phyloP scores from a whole-genome alignment of 2,888 invertebrate species.

The Meghimatium bilineatum region DNA sequence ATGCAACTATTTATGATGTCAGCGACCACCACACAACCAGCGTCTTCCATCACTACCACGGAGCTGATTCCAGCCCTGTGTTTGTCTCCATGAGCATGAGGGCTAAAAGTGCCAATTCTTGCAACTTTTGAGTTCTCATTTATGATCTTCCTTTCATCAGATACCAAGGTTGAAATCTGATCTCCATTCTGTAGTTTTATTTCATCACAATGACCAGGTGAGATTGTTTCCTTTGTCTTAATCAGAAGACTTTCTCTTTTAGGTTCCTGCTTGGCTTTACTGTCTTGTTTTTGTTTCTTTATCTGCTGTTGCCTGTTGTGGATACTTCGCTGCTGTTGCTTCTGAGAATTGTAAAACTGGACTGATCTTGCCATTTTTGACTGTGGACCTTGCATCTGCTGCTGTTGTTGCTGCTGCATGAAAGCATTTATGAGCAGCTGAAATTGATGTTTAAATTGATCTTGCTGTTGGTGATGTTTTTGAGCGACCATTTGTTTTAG shows the following conservation, averaged over 20 bases:
- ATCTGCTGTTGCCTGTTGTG: conserved; percentile 18
- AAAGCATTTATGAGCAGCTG: conserved; percentile 37
- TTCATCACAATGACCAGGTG: background rate
- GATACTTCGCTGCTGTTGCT: conserved; percentile 22
- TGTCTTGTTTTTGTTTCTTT: background rate
- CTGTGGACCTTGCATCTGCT: conserved; percentile 30
- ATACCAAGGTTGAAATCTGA: background rate
- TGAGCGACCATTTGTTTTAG: conserved; percentile 28
- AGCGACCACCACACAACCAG: conserved; percentile 27
- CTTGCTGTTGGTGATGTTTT: conserved; percentile 34
- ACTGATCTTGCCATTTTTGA: conserved; percentile 29
- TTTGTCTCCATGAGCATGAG: conserved; percentile 30
- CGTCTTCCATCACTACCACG: conserved; percentile 36
- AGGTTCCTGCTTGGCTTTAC: background rate
- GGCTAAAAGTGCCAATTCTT: conserved; percentile 14
- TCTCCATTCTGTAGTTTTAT: background rate
- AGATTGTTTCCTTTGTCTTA: background rate
- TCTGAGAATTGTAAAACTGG: conserved; percentile 9
- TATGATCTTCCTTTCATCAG: background rate
- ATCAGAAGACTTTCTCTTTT: background rate
- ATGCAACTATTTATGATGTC: conserved; percentile 43
- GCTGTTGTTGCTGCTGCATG: conserved; percentile 39
- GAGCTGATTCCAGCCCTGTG: conserved; percentile 35
- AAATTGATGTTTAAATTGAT: conserved; percentile 32
- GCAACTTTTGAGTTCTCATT: conserved; percentile 12